Base-by-base conservation (phyloP, 2,888 invertebrate species). In the Ophion slaviceki region DNA sequence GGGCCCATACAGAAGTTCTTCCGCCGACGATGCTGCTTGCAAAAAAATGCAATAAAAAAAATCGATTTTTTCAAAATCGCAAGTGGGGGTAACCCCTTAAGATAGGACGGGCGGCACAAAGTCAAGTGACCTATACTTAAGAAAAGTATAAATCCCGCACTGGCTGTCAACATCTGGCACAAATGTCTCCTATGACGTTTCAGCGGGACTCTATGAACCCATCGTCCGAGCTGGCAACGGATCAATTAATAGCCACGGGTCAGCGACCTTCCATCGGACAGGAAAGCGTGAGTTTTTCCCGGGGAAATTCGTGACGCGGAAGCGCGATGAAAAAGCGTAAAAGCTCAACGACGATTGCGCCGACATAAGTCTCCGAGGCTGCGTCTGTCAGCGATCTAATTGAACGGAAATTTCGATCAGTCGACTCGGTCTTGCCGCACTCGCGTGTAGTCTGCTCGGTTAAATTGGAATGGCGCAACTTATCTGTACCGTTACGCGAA, bases 341-440 rank as follows among this genome's bases (percentile, higher is more conserved):
- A 71, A 57, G n/a, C 57, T 53, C n/a, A 36, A 71, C 53, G 53
- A 57, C 71, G 57, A 71, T 57, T 59, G 57, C 57, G 24, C 70
- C 47, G 14, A 70, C 17, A 57, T 53, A 57, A 53, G 71, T 57
- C 71, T 36, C 1, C 11, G 57, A 59, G 71, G 32, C 36, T 71
- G 57, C 53, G 32, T 32, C 28, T 59, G 71, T 57, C 71, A 71
- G 57, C 57, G n/a, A 71, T 57, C 57, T 57, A 71, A 71, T 71
- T 71, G 57, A 71, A 71, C 53, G 32, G 36, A 57, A 71, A 71
- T 57, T 57, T 71, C 71, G 71, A 71, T 71, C 71, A 71, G 71
- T 32, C 36, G n/a, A 14, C 40, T 59, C 28, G 57, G 36, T 2
- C 71, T 71, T 59, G 32, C 59, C 57, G n/a, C 32, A n/a, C 20